phyloP scores from a whole-genome alignment of 2,113 vertebrate genomes.

The Pangasianodon gigas region DNA sequence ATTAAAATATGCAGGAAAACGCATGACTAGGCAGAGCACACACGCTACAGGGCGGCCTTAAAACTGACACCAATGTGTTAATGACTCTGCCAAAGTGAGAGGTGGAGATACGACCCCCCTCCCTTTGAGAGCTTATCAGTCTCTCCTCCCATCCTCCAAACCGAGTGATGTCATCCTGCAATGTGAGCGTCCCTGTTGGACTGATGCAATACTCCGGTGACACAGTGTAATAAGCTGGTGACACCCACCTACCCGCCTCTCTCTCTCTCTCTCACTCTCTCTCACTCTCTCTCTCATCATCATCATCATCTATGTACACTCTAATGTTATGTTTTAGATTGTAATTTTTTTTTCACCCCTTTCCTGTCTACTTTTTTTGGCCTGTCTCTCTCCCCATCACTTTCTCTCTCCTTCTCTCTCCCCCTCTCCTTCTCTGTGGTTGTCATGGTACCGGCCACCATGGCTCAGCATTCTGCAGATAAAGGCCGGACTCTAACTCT shows the following conservation, averaged over 20 bases:
- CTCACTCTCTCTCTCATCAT: neutral
- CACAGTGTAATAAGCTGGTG: constrained; percentile 64
- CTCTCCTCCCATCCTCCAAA: constrained; percentile 52
- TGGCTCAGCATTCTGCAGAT: constrained; percentile 73
- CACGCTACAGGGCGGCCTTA: neutral
- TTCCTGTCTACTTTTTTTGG: constrained; percentile 31
- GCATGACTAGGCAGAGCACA: constrained; percentile 12
- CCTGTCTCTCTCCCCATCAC: constrained; percentile 26
- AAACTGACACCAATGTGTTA: constrained; percentile 52
- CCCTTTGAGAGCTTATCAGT: constrained; percentile 42
- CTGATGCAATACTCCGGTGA: constrained; percentile 73
- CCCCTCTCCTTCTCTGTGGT: constrained; percentile 55
- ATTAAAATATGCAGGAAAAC: neutral
- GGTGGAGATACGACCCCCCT: neutral
- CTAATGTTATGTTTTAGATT: constrained; percentile 37
- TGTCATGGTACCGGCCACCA: constrained; percentile 71
- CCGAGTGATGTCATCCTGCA: constrained; percentile 74
- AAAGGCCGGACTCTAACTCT: constrained; percentile 48
- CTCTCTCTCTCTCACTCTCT: constrained; percentile 3
- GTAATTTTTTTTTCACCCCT: constrained; percentile 6
- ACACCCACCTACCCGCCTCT: constrained; percentile 41
- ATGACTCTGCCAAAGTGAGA: constrained; percentile 49
- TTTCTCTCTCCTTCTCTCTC: constrained; percentile 26
- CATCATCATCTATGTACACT: neutral
- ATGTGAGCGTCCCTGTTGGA: constrained; percentile 66